These are phyloP conservation scores for Habropoda laboriosa DNA, from an alignment of 1,140 invertebrate species.

Conservation along the genomic window DNA sequence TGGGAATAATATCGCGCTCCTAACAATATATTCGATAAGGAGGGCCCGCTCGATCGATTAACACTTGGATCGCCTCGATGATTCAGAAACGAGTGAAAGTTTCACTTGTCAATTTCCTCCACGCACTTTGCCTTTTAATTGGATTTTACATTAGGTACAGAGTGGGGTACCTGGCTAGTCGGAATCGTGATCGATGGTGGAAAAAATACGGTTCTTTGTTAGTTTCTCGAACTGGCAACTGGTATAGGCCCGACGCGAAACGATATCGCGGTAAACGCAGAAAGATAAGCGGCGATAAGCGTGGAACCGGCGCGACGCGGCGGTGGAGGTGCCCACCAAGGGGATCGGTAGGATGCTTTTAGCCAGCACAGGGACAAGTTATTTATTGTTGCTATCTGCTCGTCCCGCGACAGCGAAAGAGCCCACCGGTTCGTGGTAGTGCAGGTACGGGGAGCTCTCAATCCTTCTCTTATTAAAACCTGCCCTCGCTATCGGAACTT, in stretches of 20 bases:
- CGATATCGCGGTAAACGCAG: slow-evolving; percentile 43
- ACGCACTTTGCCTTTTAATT: too few relatives aligned
- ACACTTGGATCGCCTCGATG: too few relatives aligned
- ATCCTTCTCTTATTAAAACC: slow-evolving; percentile 81
- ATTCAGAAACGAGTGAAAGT: too few relatives aligned
- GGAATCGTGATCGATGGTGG: too few relatives aligned
- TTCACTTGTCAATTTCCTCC: too few relatives aligned
- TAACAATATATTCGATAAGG: background rate
- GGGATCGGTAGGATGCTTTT: slow-evolving; percentile 76
- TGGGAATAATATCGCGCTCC: background rate
- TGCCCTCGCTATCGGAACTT: slow-evolving; percentile 79
- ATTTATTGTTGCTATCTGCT: slow-evolving; percentile 81
- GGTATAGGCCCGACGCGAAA: slow-evolving; percentile 27
- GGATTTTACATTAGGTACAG: background rate
- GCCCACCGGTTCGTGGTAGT: slow-evolving; percentile 65
- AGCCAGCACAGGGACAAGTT: slow-evolving; percentile 78
- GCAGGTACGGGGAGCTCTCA: slow-evolving; percentile 73
- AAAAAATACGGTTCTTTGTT: background rate
- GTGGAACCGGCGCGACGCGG: slow-evolving; percentile 16
- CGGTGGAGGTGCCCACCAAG: slow-evolving; percentile 55
- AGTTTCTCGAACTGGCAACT: background rate
- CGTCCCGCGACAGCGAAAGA: slow-evolving; percentile 63
- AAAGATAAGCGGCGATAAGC: slow-evolving; percentile 36
- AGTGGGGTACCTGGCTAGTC: background rate
- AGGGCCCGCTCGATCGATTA: background rate